phyloP scores from a whole-genome alignment of 2,113 vertebrate genomes.

The Ornithorhynchus anatinus region DNA sequence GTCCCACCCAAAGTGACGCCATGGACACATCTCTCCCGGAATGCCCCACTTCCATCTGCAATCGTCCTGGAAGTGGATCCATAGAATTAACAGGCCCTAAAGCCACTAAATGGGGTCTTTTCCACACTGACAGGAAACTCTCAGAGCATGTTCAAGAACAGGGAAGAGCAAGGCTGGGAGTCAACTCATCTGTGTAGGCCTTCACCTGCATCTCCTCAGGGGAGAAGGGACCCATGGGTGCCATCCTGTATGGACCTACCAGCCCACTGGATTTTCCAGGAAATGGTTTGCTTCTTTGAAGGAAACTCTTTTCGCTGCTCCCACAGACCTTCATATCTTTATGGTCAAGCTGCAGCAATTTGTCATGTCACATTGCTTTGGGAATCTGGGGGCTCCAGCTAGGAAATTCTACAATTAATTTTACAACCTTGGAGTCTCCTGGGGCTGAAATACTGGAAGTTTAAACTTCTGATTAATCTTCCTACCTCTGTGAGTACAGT shows the following conservation, averaged over 20 bases:
- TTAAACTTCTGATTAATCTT: conserved; percentile 38
- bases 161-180: too few relatives aligned
- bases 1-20: too few relatives aligned
- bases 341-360: conserved; percentile 7
- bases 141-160: too few relatives aligned
- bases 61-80: too few relatives aligned
- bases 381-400: conserved; percentile 15
- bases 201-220: too few relatives aligned
- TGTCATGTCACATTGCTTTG: conserved; percentile 3
- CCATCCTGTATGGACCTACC: not conserved
- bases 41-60: too few relatives aligned
- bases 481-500: not conserved
- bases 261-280: not conserved
- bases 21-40: too few relatives aligned
- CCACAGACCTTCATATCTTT: not conserved
- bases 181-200: too few relatives aligned
- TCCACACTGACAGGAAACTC: too few relatives aligned
- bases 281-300: not conserved
- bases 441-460: conserved; percentile 18
- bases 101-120: too few relatives aligned
- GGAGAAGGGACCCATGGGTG: not conserved
- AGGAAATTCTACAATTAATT: conserved; percentile 36
- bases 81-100: too few relatives aligned
- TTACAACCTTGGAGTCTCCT: conserved; percentile 25
- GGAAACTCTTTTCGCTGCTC: not conserved